phyloP scores from a whole-genome alignment of 2,113 vertebrate species.

The Thamnophis sirtalis region DNA sequence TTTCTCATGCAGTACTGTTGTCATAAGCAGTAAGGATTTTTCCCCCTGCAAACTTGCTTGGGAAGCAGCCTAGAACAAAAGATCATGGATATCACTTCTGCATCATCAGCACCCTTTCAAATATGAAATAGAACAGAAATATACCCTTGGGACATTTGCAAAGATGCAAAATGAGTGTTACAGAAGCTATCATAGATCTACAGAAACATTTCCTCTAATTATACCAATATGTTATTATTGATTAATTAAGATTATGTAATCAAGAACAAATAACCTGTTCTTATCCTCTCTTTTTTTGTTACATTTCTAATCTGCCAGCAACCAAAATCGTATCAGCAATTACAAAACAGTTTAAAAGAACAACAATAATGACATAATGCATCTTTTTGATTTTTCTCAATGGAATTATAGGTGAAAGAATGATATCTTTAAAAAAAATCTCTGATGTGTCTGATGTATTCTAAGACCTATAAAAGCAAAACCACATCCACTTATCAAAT shows the following conservation, averaged over 20 bases:
- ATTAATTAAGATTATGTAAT: not conserved
- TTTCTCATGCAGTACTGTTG: not conserved
- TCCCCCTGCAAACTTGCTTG: not conserved
- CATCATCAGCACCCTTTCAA: not conserved
- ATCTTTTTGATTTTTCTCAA: not conserved
- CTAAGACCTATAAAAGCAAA: not conserved
- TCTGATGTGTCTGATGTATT: not conserved
- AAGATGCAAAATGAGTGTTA: not conserved
- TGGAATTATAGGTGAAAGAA: not conserved
- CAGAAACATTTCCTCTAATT: not conserved
- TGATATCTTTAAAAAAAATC: not conserved
- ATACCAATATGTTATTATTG: not conserved
- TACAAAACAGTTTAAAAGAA: not conserved
- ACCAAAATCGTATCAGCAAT: not conserved
- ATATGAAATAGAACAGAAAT: not conserved
- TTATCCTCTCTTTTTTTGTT: not conserved
- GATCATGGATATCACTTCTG: not conserved
- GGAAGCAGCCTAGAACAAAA: not conserved
- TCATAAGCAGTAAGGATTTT: not conserved
- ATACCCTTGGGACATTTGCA: not conserved
- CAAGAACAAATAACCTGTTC: not conserved
- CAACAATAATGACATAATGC: not conserved
- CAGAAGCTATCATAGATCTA: not conserved
- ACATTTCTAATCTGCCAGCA: not conserved
- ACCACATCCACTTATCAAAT: not conserved